These are phyloP conservation scores for Urocyon cinereoargenteus DNA, from an alignment of 2,797 vertebrate species.

Conservation along the genomic window DNA sequence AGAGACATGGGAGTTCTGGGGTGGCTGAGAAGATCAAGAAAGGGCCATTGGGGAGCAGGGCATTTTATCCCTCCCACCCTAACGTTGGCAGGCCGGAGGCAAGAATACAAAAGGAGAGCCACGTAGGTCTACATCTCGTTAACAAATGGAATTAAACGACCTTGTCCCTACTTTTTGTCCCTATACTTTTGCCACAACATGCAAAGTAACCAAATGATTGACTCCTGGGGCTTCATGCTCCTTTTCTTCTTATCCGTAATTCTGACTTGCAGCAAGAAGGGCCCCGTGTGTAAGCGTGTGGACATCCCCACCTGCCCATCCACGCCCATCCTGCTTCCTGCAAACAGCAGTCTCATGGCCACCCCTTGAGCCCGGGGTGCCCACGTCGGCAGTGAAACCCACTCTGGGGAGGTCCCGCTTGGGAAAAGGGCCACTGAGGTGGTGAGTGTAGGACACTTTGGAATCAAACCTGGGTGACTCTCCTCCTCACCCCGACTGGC, in stretches of 20 bases:
- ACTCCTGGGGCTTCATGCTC: not conserved
- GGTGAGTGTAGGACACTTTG: not conserved
- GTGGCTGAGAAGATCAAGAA: not conserved
- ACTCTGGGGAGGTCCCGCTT: too few species aligned
- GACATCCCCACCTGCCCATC: fast-evolving
- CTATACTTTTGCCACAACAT: not conserved
- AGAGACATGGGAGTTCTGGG: not conserved
- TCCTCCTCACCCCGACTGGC: not conserved
- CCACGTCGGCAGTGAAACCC: fast-evolving
- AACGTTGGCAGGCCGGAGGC: too few species aligned
- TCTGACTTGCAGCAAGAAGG: not conserved
- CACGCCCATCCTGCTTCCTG: not conserved
- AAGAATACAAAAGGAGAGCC: not conserved
- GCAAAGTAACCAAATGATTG: not conserved
- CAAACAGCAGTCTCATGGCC: not conserved
- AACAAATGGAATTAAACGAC: not conserved
- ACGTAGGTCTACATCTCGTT: not conserved
- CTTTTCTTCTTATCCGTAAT: not conserved
- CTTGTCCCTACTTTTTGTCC: too few species aligned
- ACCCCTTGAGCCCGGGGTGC: not conserved
- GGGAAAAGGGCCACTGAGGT: not conserved
- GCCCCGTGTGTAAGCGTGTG: fast-evolving
- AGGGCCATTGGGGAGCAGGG: not conserved
- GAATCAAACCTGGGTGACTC: not conserved
- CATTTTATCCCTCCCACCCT: not conserved